Evolutionary conservation across 2,888 invertebrate species (phyloP).

Genomic region (Ophion costatus): DNA sequence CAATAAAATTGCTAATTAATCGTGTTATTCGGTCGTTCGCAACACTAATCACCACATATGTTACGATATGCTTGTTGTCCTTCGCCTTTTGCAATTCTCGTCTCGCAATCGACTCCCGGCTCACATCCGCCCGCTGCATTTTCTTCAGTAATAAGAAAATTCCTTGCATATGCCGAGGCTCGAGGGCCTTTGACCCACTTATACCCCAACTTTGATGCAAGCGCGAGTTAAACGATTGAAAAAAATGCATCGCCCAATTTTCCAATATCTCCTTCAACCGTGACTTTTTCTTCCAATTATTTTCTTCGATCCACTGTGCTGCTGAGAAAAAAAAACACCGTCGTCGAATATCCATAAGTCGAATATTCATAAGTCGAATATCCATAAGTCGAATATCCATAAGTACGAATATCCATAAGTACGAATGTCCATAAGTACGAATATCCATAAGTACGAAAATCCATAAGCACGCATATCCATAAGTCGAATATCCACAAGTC

Average conservation of each 20-base stretch:
- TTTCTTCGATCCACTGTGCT: not conserved
- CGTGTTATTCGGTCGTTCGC: not conserved
- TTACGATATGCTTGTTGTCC: not conserved
- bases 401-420: too few species aligned
- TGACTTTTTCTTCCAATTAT: not conserved
- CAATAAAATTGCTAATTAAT: not conserved
- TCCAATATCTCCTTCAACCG: not conserved
- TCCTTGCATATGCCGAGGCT: not conserved
- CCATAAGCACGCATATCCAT: too few species aligned
- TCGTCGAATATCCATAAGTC: too few species aligned
- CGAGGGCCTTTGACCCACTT: not conserved
- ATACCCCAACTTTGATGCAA: not conserved
- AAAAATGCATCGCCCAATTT: not conserved
- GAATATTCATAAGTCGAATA: too few species aligned
- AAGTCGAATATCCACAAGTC: too few species aligned
- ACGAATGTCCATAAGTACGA: too few species aligned
- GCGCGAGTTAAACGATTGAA: not conserved
- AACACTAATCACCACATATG: not conserved
- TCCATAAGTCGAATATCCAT: too few species aligned
- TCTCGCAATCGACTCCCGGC: not conserved
- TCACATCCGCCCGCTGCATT: not conserved
- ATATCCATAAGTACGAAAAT: too few species aligned
- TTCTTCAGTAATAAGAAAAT: not conserved
- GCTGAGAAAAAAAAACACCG: too few species aligned
- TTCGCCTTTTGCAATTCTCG: slow-evolving; percentile 6